Evolutionary conservation across 2,113 vertebrate genomes (phyloP).

Genomic region (Perognathus longimembris): DNA sequence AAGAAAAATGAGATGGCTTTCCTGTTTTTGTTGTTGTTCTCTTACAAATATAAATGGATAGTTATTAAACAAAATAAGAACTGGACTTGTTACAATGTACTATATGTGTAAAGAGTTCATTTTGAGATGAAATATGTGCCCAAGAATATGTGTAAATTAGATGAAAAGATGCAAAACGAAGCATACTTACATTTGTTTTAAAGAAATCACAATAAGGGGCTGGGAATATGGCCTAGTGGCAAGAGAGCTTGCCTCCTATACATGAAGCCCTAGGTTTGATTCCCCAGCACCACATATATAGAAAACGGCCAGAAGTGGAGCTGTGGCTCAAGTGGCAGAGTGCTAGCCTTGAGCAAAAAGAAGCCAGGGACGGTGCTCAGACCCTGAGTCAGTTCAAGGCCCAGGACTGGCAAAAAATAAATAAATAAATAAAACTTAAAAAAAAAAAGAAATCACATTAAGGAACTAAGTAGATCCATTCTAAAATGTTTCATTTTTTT

Average conservation of each 20-base stretch:
- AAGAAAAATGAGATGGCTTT: constrained; percentile 49
- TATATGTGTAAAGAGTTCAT: background rate
- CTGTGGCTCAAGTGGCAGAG: no score
- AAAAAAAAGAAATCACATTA: constrained; percentile 59
- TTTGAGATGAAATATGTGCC: constrained; percentile 14
- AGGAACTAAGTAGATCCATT: constrained; percentile 15
- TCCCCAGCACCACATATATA: no score
- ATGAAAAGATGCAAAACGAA: constrained; percentile 59
- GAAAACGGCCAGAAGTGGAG: no score
- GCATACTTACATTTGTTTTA: constrained; percentile 44
- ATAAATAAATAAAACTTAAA: no score
- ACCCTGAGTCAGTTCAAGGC: no score
- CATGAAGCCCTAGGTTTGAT: no score
- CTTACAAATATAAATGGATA: constrained; percentile 48
- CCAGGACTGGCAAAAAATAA: no score
- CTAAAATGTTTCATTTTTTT: constrained; percentile 60
- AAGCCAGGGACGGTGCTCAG: no score
- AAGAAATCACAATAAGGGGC: constrained; percentile 50
- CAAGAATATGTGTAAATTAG: constrained; percentile 37
- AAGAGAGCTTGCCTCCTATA: no score
- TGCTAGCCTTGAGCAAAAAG: no score
- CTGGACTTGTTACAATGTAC: background rate
- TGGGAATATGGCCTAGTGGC: no score
- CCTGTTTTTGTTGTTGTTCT: constrained; percentile 39
- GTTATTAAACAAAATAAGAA: constrained; percentile 42